Conservation (phyloP, 64 coral and sea anemone species). For the Porites australiensis region DNA sequence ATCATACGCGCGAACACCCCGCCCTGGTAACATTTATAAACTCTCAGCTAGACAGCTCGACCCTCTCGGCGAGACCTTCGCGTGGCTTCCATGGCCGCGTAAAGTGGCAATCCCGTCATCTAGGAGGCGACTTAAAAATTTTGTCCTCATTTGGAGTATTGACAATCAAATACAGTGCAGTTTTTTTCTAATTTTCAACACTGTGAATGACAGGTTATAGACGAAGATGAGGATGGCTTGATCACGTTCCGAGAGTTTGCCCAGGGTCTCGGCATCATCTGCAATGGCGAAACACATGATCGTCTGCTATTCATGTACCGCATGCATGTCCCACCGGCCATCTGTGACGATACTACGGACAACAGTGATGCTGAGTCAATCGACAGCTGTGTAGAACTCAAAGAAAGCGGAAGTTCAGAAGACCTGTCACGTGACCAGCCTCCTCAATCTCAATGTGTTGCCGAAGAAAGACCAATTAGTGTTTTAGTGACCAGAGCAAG, state of each 20-base stretch:
- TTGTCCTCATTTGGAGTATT: too few species aligned
- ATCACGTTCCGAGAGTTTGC: conserved; percentile 96
- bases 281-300: conserved; percentile 91
- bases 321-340: conserved; percentile 82
- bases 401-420: conserved; percentile 56
- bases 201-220: conserved; percentile 70
- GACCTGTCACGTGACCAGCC: not conserved
- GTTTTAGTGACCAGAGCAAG: not conserved
- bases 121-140: too few species aligned
- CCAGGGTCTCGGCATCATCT: conserved; percentile 78
- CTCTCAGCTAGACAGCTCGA: too few species aligned
- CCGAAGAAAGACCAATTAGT: conserved; percentile 3
- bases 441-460: not conserved
- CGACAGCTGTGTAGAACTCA: conserved; percentile 82
- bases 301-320: conserved; percentile 89
- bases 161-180: not conserved
- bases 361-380: conserved; percentile 65
- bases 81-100: too few species aligned
- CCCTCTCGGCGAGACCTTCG: too few species aligned
- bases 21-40: too few species aligned
- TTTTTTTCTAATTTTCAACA: too few species aligned
- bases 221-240: conserved; percentile 78
- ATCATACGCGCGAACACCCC: too few species aligned
- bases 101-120: too few species aligned
- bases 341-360: conserved; percentile 39